These are phyloP conservation scores for Oreortyx pictus DNA, from an alignment of 2,797 vertebrate species.

Conservation along the genomic window DNA sequence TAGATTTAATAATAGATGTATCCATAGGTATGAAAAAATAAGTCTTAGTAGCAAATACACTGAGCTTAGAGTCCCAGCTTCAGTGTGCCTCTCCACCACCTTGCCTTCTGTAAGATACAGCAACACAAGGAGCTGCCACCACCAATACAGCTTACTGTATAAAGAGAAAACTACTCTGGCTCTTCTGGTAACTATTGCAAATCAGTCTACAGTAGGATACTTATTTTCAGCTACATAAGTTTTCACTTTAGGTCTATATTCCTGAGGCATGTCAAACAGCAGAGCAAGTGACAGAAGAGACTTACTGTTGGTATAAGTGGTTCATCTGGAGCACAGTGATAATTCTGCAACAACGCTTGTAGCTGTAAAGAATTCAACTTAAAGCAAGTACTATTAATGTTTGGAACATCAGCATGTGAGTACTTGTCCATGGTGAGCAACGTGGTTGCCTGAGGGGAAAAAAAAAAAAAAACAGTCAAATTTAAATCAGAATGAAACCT, in stretches of 20 bases:
- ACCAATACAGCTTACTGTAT: accelerated
- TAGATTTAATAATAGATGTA: not conserved
- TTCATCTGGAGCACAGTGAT: conserved; percentile 96
- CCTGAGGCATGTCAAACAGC: not conserved
- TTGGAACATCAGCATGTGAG: conserved; percentile 91
- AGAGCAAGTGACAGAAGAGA: not conserved
- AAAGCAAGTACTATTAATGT: conserved; percentile 97
- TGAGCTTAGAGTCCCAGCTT: not conserved
- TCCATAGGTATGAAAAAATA: not conserved
- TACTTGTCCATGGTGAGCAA: conserved; percentile 99
- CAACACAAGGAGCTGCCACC: not conserved
- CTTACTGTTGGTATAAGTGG: conserved; percentile 95
- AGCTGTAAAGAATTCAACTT: conserved; percentile 98
- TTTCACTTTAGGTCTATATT: not conserved
- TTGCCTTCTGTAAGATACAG: not conserved
- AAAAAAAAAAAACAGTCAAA: conserved; percentile 36
- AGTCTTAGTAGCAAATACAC: not conserved
- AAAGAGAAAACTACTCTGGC: not conserved
- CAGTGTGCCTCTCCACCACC: not conserved
- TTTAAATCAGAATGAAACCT: not conserved
- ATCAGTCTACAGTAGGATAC: not conserved
- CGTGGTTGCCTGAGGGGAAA: conserved; percentile 88
- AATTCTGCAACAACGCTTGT: conserved; percentile 93
- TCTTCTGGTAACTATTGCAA: not conserved
- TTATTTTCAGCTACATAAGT: not conserved